Percentiles rank a stretch among this genome's conserved stretches.
Evolutionary conservation across 2,797 vertebrate genomes (phyloP).

Genomic region (Onychomys arenicola): DNA sequence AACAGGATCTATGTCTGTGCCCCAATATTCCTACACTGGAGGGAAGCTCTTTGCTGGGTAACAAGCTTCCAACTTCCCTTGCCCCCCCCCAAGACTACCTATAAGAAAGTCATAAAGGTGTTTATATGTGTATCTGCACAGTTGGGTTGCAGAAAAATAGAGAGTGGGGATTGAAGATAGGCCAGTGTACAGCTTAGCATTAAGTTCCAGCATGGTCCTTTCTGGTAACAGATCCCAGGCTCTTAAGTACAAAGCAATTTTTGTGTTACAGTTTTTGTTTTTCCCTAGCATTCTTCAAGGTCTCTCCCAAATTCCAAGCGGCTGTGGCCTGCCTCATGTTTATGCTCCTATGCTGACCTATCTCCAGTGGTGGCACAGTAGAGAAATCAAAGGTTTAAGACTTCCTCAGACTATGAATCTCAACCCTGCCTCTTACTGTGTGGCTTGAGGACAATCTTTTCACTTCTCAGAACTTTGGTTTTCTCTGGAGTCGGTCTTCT

Average conservation of each 20-base stretch:
- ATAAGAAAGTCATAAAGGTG: neutral
- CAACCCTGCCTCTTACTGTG: fast-evolving
- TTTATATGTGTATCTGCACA: neutral
- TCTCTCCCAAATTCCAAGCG: neutral
- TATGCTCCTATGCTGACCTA: neutral
- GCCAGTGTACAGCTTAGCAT: neutral
- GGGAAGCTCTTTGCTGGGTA: neutral
- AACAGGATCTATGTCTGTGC: neutral
- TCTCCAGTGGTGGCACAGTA: fast-evolving
- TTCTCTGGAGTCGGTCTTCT: neutral
- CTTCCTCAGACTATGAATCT: neutral
- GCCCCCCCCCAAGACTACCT: neutral
- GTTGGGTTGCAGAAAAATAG: neutral
- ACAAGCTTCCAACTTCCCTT: neutral
- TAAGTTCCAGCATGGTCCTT: too few species aligned
- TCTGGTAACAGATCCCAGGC: neutral
- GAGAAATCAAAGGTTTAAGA: neutral
- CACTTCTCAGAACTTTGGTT: neutral
- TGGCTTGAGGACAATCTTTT: neutral
- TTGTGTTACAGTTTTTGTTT: neutral
- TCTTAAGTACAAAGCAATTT: neutral
- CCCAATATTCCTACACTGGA: neutral
- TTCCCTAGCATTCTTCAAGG: neutral
- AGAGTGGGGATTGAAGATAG: neutral
- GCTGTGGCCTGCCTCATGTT: neutral